phyloP scores from a whole-genome alignment of 2,888 invertebrate species.

The Himalopsyche tibetana region DNA sequence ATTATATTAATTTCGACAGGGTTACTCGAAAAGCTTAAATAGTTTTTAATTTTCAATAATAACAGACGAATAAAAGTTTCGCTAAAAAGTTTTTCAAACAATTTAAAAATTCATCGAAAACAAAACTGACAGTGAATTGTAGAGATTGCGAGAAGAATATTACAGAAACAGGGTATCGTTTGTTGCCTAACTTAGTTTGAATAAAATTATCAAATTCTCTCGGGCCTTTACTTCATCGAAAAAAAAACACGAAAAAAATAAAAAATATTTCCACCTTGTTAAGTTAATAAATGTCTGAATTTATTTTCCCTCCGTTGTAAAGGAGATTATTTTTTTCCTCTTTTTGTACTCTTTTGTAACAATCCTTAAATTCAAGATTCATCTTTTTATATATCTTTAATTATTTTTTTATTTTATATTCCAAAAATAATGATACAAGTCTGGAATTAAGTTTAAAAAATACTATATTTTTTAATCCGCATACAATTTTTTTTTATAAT shows the following conservation, averaged over 20 bases:
- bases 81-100: neutral
- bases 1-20: neutral
- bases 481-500: no score
- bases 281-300: neutral
- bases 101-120: neutral
- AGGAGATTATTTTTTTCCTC: neutral
- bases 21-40: neutral
- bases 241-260: neutral
- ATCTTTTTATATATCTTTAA: no score
- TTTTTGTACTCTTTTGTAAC: neutral
- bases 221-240: neutral
- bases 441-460: no score
- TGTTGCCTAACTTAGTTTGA: neutral
- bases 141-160: neutral
- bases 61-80: neutral
- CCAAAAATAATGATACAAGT: no score
- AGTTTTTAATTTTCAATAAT: neutral
- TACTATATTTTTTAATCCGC: no score
- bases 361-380: no score
- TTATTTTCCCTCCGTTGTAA: neutral
- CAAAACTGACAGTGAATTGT: neutral
- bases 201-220: conserved; percentile 1
- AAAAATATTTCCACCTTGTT: neutral
- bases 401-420: no score
- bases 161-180: neutral